Percentiles rank a stretch among this genome's conserved stretches.
Conservation (phyloP, 1,140 invertebrate genomes). For the Orius insidiosus region DNA sequence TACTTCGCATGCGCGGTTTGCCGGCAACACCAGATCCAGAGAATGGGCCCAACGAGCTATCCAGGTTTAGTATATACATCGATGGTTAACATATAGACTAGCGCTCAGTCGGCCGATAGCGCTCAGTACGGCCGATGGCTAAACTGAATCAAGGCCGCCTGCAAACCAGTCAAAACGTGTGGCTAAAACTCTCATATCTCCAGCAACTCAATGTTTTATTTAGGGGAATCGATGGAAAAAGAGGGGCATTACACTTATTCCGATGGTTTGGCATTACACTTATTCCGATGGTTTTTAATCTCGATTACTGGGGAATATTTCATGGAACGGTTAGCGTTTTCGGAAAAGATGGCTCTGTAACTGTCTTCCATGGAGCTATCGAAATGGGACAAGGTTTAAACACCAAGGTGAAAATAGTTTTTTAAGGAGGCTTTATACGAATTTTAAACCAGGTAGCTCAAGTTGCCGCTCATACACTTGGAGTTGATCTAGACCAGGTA, state of each 20-base stretch:
- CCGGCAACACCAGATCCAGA: no score
- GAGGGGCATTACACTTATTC: conserved; percentile 48
- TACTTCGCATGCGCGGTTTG: no score
- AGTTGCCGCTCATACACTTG: conserved; percentile 53
- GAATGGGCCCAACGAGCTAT: no score
- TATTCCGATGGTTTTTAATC: conserved; percentile 41
- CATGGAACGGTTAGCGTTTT: conserved; percentile 50
- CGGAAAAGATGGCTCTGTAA: conserved; percentile 55
- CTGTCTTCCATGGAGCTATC: conserved; percentile 55
- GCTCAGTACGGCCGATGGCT: no score
- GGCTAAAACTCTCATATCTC: no score
- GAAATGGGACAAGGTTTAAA: conserved; percentile 77
- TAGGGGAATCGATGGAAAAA: conserved; percentile 49
- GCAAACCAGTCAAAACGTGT: no score
- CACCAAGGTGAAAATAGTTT: conserved; percentile 41
- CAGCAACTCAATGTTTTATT: neutral
- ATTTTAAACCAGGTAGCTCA: conserved; percentile 46
- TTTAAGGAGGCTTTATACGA: no score
- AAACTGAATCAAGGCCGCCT: no score
- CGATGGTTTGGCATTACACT: conserved; percentile 52
- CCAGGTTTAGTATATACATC: no score
- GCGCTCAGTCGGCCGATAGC: no score
- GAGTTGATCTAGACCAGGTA: conserved; percentile 49
- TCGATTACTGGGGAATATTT: conserved; percentile 36
- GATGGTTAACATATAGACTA: no score